A percentile compares a stretch with the other conserved stretches of the same genome.
Evolutionary conservation across 2,797 vertebrate species (phyloP).

Genomic region (Protosalanx chinensis): DNA sequence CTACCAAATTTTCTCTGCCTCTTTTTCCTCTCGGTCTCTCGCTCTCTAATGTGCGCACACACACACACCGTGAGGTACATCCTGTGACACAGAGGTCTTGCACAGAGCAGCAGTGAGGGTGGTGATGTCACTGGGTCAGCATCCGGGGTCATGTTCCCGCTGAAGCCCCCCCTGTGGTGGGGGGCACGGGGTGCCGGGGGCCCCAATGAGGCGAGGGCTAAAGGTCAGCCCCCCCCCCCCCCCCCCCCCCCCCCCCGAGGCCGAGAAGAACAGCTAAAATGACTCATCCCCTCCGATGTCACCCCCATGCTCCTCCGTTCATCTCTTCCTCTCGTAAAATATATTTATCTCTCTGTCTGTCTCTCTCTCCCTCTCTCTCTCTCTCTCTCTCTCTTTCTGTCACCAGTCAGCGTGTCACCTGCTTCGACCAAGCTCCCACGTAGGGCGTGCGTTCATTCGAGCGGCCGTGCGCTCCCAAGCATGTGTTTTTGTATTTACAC

Average conservation of each 20-base stretch:
- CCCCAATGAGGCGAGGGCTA: slow-evolving; percentile 7
- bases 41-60: not conserved
- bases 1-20: not conserved
- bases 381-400: not conserved
- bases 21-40: not conserved
- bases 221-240: not conserved
- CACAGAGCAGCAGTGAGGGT: slow-evolving; percentile 8
- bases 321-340: not conserved
- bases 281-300: not conserved
- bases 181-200: not conserved
- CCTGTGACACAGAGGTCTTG: not conserved
- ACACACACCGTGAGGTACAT: slow-evolving; percentile 6
- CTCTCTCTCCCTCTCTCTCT: not conserved
- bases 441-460: not conserved
- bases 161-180: not conserved
- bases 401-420: not conserved
- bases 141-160: not conserved
- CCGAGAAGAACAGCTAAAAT: not conserved
- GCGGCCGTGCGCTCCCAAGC: not conserved
- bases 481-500: not conserved
- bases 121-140: slow-evolving; percentile 17
- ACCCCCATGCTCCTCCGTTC: not conserved
- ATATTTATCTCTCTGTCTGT: too few species aligned
- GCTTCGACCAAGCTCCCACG: not conserved
- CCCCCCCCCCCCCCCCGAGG: too few species aligned